A percentile compares a stretch with the other conserved stretches of the same genome.
phyloP scores from a whole-genome alignment of 2,797 vertebrate genomes.

The Lithobates sylvaticus region DNA sequence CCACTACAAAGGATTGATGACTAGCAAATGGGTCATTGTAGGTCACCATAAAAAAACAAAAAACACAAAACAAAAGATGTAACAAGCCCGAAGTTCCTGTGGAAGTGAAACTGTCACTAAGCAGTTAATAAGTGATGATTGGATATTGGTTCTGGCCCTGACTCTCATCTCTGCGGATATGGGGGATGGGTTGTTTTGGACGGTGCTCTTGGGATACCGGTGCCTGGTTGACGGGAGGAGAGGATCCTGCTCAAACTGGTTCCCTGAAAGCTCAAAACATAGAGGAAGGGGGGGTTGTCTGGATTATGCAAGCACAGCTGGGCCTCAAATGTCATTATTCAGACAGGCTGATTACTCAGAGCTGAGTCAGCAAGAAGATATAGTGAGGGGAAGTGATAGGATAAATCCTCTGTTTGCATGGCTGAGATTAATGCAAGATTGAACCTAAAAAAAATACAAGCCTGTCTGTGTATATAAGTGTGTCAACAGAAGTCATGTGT shows the following conservation, averaged over 20 bases:
- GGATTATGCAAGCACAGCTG: constrained; percentile 68
- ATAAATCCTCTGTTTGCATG: constrained; percentile 40
- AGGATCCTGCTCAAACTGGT: constrained; percentile 69
- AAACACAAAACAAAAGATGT: background rate
- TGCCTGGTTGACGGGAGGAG: constrained; percentile 48
- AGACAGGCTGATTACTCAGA: constrained; percentile 72
- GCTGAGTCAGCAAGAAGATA: constrained; percentile 69
- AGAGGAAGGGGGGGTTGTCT: background rate
- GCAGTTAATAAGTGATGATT: constrained; percentile 21
- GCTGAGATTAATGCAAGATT: constrained; percentile 11
- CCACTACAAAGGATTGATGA: background rate
- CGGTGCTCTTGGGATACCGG: constrained; percentile 23
- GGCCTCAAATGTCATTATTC: constrained; percentile 70
- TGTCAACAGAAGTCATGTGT: constrained; percentile 2
- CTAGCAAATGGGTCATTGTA: background rate
- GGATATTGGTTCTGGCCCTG: constrained; percentile 45
- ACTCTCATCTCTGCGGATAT: constrained; percentile 9
- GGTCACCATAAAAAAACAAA: background rate
- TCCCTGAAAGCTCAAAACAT: constrained; percentile 59
- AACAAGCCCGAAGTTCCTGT: background rate
- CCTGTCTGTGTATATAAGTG: constrained; percentile 3
- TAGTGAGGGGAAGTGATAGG: constrained; percentile 59
- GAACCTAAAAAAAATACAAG: background rate
- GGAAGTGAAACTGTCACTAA: constrained; percentile 9
- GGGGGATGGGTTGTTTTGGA: constrained; percentile 53